phyloP scores from a whole-genome alignment of 2,888 invertebrate genomes.

The Platypus cylindrus region DNA sequence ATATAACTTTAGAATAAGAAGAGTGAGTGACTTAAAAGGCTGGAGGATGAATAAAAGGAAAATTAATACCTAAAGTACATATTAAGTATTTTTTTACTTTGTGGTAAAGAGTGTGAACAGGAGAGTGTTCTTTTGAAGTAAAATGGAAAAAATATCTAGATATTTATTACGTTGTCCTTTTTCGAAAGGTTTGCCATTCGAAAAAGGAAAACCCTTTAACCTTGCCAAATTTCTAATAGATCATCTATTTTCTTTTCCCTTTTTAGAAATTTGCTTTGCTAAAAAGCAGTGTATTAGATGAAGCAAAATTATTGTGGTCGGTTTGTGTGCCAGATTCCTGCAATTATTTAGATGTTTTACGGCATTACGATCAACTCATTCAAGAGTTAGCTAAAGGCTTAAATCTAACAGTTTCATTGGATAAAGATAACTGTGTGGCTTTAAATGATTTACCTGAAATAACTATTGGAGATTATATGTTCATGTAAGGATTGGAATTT shows the following conservation, averaged over 20 bases:
- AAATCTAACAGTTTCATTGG: slow-evolving; percentile 21
- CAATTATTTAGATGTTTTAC: slow-evolving; percentile 25
- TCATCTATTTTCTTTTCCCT: not conserved
- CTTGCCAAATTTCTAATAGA: not conserved
- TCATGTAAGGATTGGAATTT: slow-evolving; percentile 17
- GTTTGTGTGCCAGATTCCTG: slow-evolving; percentile 37
- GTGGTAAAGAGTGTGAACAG: no score
- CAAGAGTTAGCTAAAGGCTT: slow-evolving; percentile 24
- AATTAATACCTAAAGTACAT: no score
- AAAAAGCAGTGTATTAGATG: slow-evolving; percentile 19
- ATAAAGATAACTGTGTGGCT: slow-evolving; percentile 24
- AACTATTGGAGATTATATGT: slow-evolving; percentile 14
- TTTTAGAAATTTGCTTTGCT: slow-evolving; percentile 23
- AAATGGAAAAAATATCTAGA: no score
- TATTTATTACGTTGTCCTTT: no score
- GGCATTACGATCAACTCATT: slow-evolving; percentile 26
- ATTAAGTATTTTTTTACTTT: no score
- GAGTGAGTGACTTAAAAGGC: no score
- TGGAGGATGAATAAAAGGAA: no score
- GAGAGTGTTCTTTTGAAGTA: no score
- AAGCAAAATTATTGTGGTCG: slow-evolving; percentile 26
- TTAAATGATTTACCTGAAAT: slow-evolving; percentile 20
- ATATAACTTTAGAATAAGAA: no score
- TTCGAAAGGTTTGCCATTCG: slow-evolving; percentile 2
- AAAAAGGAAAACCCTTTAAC: no score